Conservation (phyloP, 2,113 vertebrate species). For the Natator depressus region DNA sequence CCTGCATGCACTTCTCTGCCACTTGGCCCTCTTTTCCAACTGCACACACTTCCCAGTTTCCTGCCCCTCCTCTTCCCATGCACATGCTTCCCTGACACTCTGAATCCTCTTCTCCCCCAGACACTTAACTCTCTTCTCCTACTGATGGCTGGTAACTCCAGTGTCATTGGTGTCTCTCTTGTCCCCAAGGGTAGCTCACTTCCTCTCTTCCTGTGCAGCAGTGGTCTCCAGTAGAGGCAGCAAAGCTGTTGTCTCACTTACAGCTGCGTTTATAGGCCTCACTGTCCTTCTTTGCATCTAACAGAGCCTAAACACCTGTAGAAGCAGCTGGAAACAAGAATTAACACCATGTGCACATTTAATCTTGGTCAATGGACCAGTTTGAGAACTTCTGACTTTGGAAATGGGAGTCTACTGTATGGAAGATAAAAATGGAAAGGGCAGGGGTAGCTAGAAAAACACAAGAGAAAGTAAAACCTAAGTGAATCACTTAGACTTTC, state of each 20-base stretch:
- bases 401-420: background rate
- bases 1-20: background rate
- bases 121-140: background rate
- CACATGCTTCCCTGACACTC: background rate
- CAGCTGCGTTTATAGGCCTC: background rate
- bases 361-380: background rate
- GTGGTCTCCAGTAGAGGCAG: background rate
- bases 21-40: accelerated
- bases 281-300: background rate
- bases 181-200: conserved; percentile 26
- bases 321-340: background rate
- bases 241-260: conserved; percentile 7
- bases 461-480: conserved; percentile 28
- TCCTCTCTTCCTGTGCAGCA: conserved; percentile 40
- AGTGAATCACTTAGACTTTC: conserved; percentile 44
- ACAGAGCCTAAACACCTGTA: background rate
- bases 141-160: background rate
- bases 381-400: accelerated
- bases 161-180: background rate
- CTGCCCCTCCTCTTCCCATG: background rate
- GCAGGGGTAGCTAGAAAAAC: background rate
- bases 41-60: accelerated
- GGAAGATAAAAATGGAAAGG: background rate
- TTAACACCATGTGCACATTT: background rate
- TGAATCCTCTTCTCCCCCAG: background rate